Percentiles rank a stretch among this genome's conserved stretches.
Conservation (phyloP, 2,797 vertebrate genomes). For the Setipinna tenuifilis region DNA sequence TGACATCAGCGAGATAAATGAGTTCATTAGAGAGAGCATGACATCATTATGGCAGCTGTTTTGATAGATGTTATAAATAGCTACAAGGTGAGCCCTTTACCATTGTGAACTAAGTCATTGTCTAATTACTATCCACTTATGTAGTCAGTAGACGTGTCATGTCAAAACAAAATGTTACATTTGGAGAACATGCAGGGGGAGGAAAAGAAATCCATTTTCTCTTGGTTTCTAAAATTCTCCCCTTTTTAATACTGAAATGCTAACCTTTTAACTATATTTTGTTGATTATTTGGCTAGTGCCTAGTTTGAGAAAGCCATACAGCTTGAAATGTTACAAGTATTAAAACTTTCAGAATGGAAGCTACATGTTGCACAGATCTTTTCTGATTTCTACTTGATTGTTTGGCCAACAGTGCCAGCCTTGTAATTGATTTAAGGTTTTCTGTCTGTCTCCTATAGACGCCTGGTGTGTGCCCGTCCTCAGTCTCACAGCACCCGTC, state of each 20-base stretch:
- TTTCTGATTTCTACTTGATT: neutral
- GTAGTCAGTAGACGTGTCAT: neutral
- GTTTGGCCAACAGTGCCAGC: neutral
- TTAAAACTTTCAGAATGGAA: too few species aligned
- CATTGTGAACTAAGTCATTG: neutral
- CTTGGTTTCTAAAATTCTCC: neutral
- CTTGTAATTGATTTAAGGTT: neutral
- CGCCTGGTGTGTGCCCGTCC: neutral
- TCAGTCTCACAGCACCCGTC: neutral
- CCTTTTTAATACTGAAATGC: neutral
- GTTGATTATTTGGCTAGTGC: neutral
- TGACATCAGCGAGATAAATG: too few species aligned
- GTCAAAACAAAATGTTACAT: neutral
- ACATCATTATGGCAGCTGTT: neutral
- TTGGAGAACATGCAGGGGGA: neutral
- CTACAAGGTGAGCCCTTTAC: neutral
- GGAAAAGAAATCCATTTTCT: neutral
- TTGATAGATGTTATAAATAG: conserved; percentile 11
- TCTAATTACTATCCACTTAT: neutral
- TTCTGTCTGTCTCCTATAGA: neutral
- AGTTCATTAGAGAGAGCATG: neutral
- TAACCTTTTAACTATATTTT: neutral
- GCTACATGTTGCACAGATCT: too few species aligned
- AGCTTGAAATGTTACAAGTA: too few species aligned
- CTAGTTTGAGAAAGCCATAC: neutral